Evolutionary conservation across 1,140 invertebrate genomes (phyloP), one percentile per base, ranked within the genome.

Genomic region (Ceratosolen solmsi): DNA sequence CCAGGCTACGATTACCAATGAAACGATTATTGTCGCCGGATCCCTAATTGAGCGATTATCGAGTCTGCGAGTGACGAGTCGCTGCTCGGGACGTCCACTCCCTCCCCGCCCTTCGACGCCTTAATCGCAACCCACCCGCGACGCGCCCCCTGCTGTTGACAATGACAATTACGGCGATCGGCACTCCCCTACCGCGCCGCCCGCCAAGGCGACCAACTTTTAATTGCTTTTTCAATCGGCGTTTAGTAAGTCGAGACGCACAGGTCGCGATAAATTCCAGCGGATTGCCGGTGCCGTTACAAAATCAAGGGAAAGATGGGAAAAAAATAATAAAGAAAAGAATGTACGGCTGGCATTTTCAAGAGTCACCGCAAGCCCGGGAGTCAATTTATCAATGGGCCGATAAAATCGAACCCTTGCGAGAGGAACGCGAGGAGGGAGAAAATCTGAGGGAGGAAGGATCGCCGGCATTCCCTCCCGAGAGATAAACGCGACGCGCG

Each of bases 321-420:
- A 63, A 63, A 30, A 30, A 30, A 63, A 30, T 25, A 63, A 63
- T 4, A 63, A 63, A 20, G 36, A 33, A 25, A 70, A 22, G 22
- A n/a, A 49, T 30, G 33, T 46, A 51, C 20, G 27, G 25, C 5
- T 25, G 51, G 51, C 27, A 73, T 63, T 60, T 46, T 49, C 74
- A 38, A 76, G 58, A 76, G 74, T 76, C 74, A 22, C 74, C 74
- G 38, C 38, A 27, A 46, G 33, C 38, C 56, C 56, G 54, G 27
- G 63, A 80, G 78, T 75, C 79, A 75, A 81, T 81, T 81, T 81
- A 81, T 81, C 79, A 81, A 81, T 41, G 30, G 11, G 25, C 22
- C 72, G 72, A 81, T 81, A 81, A 75, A 68, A 81, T 81, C 79
- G 25, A 54, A 30, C 70, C 22, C 49, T 56, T 20, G 68, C n/a